Evolutionary conservation across 2,888 invertebrate genomes (phyloP), one percentile per base, ranked within the genome.

Genomic region (Orchesellides sinensis): DNA sequence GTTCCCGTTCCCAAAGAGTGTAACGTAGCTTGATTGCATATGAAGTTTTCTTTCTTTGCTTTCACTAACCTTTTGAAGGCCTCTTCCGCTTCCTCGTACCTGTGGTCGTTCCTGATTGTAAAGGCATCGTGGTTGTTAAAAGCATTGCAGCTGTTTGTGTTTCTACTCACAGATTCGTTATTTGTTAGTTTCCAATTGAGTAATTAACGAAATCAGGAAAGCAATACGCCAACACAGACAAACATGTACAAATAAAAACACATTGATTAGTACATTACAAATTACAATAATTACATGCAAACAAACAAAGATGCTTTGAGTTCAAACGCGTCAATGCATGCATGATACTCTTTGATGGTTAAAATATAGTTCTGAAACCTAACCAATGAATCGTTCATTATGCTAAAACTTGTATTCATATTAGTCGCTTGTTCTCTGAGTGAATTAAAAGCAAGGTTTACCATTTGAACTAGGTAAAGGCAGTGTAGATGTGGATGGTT

Each of bases 11-110:
- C n/a, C n/a, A n/a, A n/a, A n/a, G n/a, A n/a, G n/a, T n/a, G n/a
- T n/a, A n/a, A n/a, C n/a, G n/a, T n/a, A n/a, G n/a, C n/a, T n/a
- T n/a, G n/a, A n/a, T n/a, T n/a, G n/a, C n/a, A n/a, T n/a, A n/a
- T n/a, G n/a, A n/a, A n/a, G n/a, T n/a, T n/a, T n/a, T n/a, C n/a
- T n/a, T n/a, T n/a, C n/a, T n/a, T n/a, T n/a, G n/a, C n/a, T n/a
- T n/a, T n/a, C n/a, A 91, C 92, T 90, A 91, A 93, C 93, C 92
- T 90, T 91, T 92, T 73, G 94, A 94, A 10, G 95, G 94, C 89
- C 94, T 95, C 91, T 95, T 95, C 89, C 95, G 91, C 91, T 95
- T 95, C 89, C 95, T 78, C 78, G 84, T 84, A 79, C 82, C 82
- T 78, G 82, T 83, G 69, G 66, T 74, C 68, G 84, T 84, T 70